A percentile compares a stretch with the other conserved stretches of the same genome.
These are phyloP conservation scores for Poecilia gillii DNA, from an alignment of 2,797 vertebrate species.

Conservation along the genomic window DNA sequence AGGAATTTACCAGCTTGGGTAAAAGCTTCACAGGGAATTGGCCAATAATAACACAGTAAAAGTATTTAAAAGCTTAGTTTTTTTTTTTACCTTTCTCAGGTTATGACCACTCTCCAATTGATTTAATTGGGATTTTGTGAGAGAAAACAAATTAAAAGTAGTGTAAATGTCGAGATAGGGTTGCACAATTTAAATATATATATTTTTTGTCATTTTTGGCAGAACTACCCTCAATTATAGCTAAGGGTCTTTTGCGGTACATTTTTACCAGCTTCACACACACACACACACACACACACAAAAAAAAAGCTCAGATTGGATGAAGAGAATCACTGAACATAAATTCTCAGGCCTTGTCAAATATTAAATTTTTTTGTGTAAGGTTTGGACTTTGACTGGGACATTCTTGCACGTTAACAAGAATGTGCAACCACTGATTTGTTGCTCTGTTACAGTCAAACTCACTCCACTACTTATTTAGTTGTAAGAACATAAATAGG, in stretches of 20 bases:
- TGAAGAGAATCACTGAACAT: background rate
- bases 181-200: background rate
- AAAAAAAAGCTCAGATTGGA: background rate
- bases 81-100: background rate
- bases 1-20: background rate
- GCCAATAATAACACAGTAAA: background rate
- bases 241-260: background rate
- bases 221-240: background rate
- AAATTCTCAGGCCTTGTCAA: background rate
- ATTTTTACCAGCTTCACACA: background rate
- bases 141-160: background rate
- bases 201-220: background rate
- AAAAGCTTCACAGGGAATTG: background rate
- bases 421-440: background rate
- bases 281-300: accelerated
- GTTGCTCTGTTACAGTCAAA: background rate
- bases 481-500: too few species aligned
- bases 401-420: background rate
- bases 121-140: background rate
- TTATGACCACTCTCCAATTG: background rate
- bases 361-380: background rate
- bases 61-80: background rate
- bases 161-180: background rate
- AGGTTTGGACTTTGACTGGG: background rate
- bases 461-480: too few species aligned